Evolutionary conservation across 1,140 invertebrate species (phyloP), one percentile per base, ranked within the genome.

Genomic region (Cydia amplana): DNA sequence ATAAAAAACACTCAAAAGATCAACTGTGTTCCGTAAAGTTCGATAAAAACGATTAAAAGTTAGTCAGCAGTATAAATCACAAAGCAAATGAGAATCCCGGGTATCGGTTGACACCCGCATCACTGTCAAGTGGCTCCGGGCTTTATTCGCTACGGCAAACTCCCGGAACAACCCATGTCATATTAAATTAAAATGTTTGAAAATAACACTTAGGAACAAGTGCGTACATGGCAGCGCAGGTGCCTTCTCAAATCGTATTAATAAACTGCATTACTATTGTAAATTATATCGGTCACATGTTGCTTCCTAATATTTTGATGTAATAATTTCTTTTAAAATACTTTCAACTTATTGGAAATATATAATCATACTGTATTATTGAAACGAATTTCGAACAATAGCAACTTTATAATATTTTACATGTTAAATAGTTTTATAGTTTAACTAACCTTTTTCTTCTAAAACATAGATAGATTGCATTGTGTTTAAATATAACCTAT

Each of bases 71-170:
- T 9, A 70, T 70, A 70, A 70, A 70, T 70, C 36, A 70, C 65
- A 70, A 70, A 70, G 65, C 65, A 36, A 70, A 70, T 70, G 65
- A 70, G 65, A 67, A 67, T n/a, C 36, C 65, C 14, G 28, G 28
- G 65, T 70, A 70, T 70, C 65, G 65, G 67, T 74, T 76, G 75
- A 78, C 80, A 83, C 82, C 82, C 82, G 77, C 77, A 79, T 83
- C 82, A 81, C 82, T 81, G 82, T 83, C 82, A 81, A 64, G 20
- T 55, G 74, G 60, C 20, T 28, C 46, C 72, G 40, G 20, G 67
- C 75, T 77, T 79, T 79, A 79, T 80, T 79, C 77, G 79, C 74
- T 77, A 77, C 55, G 65, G 63, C 32, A 12, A 70, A 70, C 6
- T 70, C 16, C 7, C 32, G 73, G 72, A 73, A 78, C 65, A 74